These are phyloP conservation scores for Folsomia candida DNA, from an alignment of 2,888 invertebrate genomes.

Conservation along the genomic window DNA sequence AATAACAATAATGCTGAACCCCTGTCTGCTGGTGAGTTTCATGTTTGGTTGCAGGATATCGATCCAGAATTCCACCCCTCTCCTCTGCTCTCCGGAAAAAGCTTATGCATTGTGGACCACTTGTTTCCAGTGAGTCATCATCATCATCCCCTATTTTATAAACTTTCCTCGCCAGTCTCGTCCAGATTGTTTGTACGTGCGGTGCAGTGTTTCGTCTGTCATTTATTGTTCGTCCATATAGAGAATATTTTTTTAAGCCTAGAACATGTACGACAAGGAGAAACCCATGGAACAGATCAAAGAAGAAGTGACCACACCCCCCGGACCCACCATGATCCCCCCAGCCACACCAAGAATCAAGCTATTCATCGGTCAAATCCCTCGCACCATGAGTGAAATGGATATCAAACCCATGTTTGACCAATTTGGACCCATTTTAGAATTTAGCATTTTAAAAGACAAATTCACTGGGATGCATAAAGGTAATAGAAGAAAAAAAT, in stretches of 20 bases:
- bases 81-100: background rate
- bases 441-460: constrained; percentile 90
- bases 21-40: no score
- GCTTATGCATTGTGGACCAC: background rate
- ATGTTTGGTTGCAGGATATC: no score
- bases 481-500: constrained; percentile 62
- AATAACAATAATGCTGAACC: no score
- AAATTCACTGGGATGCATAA: constrained; percentile 94
- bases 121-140: background rate
- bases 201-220: background rate
- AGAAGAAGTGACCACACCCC: constrained; percentile 3
- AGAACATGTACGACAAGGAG: background rate
- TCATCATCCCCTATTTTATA: background rate
- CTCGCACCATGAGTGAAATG: constrained; percentile 76
- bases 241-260: background rate
- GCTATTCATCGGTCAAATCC: constrained; percentile 90
- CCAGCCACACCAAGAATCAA: constrained; percentile 61
- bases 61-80: no score
- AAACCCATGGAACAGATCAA: background rate
- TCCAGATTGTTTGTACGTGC: background rate
- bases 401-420: constrained; percentile 46
- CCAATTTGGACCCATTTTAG: constrained; percentile 54
- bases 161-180: background rate
- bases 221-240: background rate
- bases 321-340: no score